Percentiles rank a stretch among this genome's conserved stretches.
Evolutionary conservation across 2,888 invertebrate genomes (phyloP).

Genomic region (Amblyteles armatorius): DNA sequence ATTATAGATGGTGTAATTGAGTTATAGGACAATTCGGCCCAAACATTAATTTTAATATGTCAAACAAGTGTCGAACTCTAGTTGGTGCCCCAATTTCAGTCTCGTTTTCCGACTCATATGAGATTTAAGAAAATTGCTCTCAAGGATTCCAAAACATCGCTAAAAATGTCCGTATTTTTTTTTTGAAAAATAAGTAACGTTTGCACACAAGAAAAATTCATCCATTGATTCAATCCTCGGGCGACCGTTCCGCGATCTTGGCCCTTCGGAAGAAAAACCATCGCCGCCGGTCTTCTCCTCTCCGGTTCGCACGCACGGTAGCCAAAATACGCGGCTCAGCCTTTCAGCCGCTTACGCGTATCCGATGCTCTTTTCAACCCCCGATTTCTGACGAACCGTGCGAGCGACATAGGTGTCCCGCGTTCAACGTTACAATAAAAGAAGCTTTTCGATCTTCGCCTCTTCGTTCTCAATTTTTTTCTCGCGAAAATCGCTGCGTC

Average conservation of each 20-base stretch:
- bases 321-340: not conserved
- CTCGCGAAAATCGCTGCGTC: not conserved
- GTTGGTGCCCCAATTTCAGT: too few species aligned
- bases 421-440: not conserved
- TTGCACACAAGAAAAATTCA: too few species aligned
- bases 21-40: too few species aligned
- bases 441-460: slow-evolving; percentile 50
- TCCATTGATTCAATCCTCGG: not conserved
- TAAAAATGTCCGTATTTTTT: too few species aligned
- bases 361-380: slow-evolving; percentile 33
- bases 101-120: too few species aligned
- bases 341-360: slow-evolving; percentile 27
- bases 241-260: not conserved
- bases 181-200: too few species aligned
- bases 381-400: slow-evolving; percentile 15
- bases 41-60: too few species aligned
- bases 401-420: slow-evolving; percentile 12
- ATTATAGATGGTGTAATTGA: too few species aligned
- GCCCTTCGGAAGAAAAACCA: not conserved
- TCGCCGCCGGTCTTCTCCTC: not conserved
- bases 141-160: too few species aligned
- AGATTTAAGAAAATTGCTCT: too few species aligned
- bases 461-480: slow-evolving; percentile 17
- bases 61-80: too few species aligned
- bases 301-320: not conserved